Percentiles rank a stretch among this genome's conserved stretches.
Conservation (phyloP, 1,140 invertebrate species). For the Drosophila dunni region DNA sequence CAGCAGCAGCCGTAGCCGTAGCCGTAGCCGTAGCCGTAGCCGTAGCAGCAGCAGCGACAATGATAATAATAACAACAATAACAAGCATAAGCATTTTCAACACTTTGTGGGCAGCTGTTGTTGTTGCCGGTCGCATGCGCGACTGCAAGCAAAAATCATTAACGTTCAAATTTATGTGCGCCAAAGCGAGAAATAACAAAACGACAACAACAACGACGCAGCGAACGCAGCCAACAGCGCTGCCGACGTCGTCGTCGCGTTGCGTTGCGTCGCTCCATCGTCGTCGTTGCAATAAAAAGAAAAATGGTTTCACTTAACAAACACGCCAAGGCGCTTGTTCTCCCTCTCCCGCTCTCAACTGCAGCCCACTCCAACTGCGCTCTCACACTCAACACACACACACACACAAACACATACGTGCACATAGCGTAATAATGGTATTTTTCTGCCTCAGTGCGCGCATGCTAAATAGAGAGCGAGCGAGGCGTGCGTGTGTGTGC, state of each 20-base stretch:
- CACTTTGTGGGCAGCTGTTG: slow-evolving; percentile 55
- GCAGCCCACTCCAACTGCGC: slow-evolving; percentile 7
- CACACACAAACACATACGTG: slow-evolving; percentile 1
- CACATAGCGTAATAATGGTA: slow-evolving; percentile 64
- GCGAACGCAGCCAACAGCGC: slow-evolving; percentile 28
- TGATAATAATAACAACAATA: slow-evolving; percentile 38
- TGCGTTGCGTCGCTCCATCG: slow-evolving; percentile 5
- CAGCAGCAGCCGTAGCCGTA: slow-evolving; percentile 27
- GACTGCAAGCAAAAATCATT: slow-evolving; percentile 82
- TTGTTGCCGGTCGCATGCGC: slow-evolving; percentile 58
- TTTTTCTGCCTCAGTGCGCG: slow-evolving; percentile 70
- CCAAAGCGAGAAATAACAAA: slow-evolving; percentile 83
- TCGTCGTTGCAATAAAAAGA: slow-evolving; percentile 67
- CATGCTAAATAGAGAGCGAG: slow-evolving; percentile 33
- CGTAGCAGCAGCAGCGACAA: slow-evolving; percentile 29
- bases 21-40: slow-evolving; percentile 21
- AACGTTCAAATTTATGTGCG: slow-evolving; percentile 79
- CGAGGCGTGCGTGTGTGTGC: slow-evolving; percentile 19
- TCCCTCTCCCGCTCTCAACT: slow-evolving; percentile 28
- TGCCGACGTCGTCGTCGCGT: slow-evolving; percentile 24
- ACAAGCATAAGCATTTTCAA: slow-evolving; percentile 62
- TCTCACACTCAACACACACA: not conserved
- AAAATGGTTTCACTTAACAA: slow-evolving; percentile 84
- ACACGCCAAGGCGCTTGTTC: slow-evolving; percentile 69
- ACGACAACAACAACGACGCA: slow-evolving; percentile 21